Evolutionary conservation across 2,888 invertebrate species (phyloP), one percentile per base, ranked within the genome.

Genomic region (Meliscaeva auricollis): DNA sequence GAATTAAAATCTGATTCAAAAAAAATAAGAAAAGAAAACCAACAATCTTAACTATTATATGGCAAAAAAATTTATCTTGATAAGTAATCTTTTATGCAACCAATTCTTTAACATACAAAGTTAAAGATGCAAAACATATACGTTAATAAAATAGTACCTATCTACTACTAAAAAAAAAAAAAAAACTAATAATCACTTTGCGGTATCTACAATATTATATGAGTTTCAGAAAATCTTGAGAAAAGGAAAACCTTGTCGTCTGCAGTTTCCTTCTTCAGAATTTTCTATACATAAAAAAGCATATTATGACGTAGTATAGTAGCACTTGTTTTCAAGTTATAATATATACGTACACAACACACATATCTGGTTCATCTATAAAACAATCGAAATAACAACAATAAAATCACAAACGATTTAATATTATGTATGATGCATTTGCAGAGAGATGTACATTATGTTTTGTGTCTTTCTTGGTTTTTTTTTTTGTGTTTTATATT

Each of bases 211-310:
- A 52, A 22, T 41, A 41, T 11, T 15, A 7, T 30, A 52, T 48
- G 22, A n/a, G 72, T 17, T 60, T 58, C 15, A 73, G 30, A 73
- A 15, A 26, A 52, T 52, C 73, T 73, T 62, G 20, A 62, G 62
- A 73, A 74, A 54, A 64, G 32, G 11, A 46, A 44, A 64, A 54
- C 32, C 41, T 35, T 73, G 73, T 32, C 17, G 54, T 66, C 64
- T 66, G 64, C 56, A 56, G 58, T 60, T 60, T 60, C 22, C 44
- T 64, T 64, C 30, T 62, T 38, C 30, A 17, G 38, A 62, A 30
- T 52, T 50, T 15, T 56, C 26, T 26, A 13, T 13, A 60, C 22
- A 17, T 38, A 50, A 9, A 58, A 50, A 50, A 72, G 35, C 58
- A 38, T 41, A 73, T 22, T 46, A 52, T 54, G 64, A 54, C 30